Percentiles rank a stretch among this genome's conserved stretches.
phyloP scores from a whole-genome alignment of 2,888 invertebrate genomes.

The Diabrotica balteata region DNA sequence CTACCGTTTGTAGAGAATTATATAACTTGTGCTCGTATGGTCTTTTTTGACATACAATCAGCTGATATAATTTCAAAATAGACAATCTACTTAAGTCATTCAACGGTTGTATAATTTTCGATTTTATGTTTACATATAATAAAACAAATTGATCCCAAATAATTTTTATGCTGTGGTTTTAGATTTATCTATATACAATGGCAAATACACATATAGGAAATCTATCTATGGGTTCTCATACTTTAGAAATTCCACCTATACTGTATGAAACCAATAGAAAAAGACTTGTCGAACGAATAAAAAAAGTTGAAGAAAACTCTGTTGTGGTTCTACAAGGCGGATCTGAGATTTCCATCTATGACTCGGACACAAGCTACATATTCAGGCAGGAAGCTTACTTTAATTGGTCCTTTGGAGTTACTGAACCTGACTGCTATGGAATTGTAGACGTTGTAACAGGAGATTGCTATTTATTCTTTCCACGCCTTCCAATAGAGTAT shows the following conservation, averaged over 20 bases:
- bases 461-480: constrained; percentile 81
- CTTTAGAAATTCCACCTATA: constrained; percentile 79
- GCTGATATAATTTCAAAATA: too few species aligned
- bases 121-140: too few species aligned
- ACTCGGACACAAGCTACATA: constrained; percentile 79
- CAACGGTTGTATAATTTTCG: too few species aligned
- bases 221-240: constrained; percentile 73
- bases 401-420: constrained; percentile 92
- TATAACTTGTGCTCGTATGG: too few species aligned
- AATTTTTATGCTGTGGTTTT: too few species aligned
- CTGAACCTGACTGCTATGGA: constrained; percentile 89
- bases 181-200: too few species aligned
- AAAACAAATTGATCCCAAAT: too few species aligned
- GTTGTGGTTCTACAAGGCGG: constrained; percentile 89
- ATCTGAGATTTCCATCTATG: constrained; percentile 78
- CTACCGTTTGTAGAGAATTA: too few species aligned
- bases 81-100: too few species aligned
- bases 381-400: constrained; percentile 89
- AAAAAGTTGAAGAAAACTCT: constrained; percentile 60
- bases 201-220: background rate
- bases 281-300: constrained; percentile 69
- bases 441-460: constrained; percentile 78
- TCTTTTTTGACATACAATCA: too few species aligned
- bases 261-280: constrained; percentile 82
- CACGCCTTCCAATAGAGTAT: constrained; percentile 83